These are phyloP conservation scores for Pollachius pollachius DNA, from an alignment of 2,113 vertebrate species.

Conservation along the genomic window DNA sequence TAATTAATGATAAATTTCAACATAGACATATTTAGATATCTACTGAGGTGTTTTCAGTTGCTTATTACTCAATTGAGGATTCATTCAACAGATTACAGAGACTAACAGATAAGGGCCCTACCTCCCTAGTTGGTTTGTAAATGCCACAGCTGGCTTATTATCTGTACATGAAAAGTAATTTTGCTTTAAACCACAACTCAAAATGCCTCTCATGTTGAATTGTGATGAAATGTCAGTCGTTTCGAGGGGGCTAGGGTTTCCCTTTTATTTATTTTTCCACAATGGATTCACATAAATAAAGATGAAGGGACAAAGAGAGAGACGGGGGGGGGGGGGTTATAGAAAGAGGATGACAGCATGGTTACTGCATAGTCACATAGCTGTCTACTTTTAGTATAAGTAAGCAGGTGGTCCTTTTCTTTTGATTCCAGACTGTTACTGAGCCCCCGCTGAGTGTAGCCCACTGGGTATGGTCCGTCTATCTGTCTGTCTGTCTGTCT, in stretches of 20 bases:
- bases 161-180: conserved; percentile 55
- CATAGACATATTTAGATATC: no score
- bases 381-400: conserved; percentile 39
- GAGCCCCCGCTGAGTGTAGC: conserved; percentile 25
- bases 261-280: not conserved
- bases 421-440: conserved; percentile 31
- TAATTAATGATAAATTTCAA: no score
- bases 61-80: no score
- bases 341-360: conserved; percentile 7
- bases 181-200: conserved; percentile 44
- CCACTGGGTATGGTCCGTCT: conserved; percentile 13
- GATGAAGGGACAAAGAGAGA: not conserved
- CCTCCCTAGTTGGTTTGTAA: conserved; percentile 37
- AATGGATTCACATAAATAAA: conserved; percentile 7
- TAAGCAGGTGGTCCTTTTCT: conserved; percentile 38
- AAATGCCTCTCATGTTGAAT: conserved; percentile 53
- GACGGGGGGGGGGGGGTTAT: not conserved
- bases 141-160: conserved; percentile 54
- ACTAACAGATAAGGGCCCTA: conserved; percentile 30
- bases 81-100: no score
- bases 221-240: conserved; percentile 44
- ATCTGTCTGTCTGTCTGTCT: conserved; percentile 4
- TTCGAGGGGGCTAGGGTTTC: conserved; percentile 13
- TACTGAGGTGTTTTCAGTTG: no score
- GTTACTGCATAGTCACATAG: conserved; percentile 25